Evolutionary conservation across 2,797 vertebrate species (phyloP).

Genomic region (Selene dorsalis): DNA sequence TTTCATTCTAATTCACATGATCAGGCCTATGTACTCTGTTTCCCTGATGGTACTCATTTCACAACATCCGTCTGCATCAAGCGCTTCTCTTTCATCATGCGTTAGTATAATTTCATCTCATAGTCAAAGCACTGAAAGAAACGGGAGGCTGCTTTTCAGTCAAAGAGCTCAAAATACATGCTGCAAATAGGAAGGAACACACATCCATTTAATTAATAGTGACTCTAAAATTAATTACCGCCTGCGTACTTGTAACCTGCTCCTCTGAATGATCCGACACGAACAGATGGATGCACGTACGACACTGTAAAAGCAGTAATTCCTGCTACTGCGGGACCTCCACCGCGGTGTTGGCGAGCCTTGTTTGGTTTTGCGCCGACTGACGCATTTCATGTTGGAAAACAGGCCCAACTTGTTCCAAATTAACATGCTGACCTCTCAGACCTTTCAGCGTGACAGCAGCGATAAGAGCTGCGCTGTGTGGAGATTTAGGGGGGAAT

Average conservation of each 20-base stretch:
- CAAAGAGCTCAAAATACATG: slow-evolving; percentile 40
- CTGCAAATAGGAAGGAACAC: slow-evolving; percentile 23
- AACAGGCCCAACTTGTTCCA: slow-evolving; percentile 3
- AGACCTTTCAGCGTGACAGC: slow-evolving; percentile 41
- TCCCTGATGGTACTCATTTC: slow-evolving; percentile 55
- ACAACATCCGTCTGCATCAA: slow-evolving; percentile 66
- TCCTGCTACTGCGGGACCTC: neutral
- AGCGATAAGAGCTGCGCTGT: slow-evolving; percentile 44
- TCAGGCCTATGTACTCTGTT: slow-evolving; percentile 56
- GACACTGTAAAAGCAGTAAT: neutral
- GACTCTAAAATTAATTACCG: slow-evolving; percentile 62
- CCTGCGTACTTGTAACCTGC: slow-evolving; percentile 25
- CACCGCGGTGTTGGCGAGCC: neutral
- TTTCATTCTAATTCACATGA: slow-evolving; percentile 72
- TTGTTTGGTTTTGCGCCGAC: no score
- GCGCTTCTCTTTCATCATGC: slow-evolving; percentile 65
- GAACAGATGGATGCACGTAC: slow-evolving; percentile 13
- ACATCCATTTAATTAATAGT: slow-evolving; percentile 60
- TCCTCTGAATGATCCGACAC: slow-evolving; percentile 37
- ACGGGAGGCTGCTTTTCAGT: slow-evolving; percentile 44
- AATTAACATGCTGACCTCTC: slow-evolving; percentile 47
- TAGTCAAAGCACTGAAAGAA: slow-evolving; percentile 29
- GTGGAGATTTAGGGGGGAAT: slow-evolving; percentile 51
- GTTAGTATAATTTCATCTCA: slow-evolving; percentile 66
- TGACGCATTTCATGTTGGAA: neutral